Evolutionary conservation across 2,113 vertebrate species (phyloP).

Genomic region (Argyrosomus japonicus): DNA sequence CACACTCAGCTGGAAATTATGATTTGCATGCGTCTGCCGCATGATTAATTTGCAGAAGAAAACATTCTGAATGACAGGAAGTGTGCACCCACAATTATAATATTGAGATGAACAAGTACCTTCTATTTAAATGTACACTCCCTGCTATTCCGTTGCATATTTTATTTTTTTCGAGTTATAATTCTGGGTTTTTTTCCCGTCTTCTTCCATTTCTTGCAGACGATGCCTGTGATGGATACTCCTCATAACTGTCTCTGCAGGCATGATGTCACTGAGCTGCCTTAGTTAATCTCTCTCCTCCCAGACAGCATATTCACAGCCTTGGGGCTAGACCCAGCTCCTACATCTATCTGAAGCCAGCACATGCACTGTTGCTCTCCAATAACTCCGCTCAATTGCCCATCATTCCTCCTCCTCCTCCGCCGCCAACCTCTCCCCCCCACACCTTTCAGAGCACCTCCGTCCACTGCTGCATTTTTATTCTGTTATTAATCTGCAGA

Average conservation of each 20-base stretch:
- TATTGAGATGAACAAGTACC: constrained; percentile 23
- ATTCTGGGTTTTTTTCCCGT: constrained; percentile 18
- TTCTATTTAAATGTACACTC: constrained; percentile 28
- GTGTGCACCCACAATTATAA: constrained; percentile 21
- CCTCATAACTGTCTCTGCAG: constrained; percentile 73
- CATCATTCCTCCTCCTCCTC: constrained; percentile 62
- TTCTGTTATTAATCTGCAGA: constrained; percentile 77
- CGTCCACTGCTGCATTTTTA: constrained; percentile 65
- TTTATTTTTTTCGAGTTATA: constrained; percentile 57
- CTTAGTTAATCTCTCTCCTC: constrained; percentile 77
- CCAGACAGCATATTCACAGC: constrained; percentile 77
- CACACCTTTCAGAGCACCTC: constrained; percentile 59
- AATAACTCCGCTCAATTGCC: constrained; percentile 79
- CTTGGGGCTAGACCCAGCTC: constrained; percentile 69
- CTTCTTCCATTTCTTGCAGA: constrained; percentile 46
- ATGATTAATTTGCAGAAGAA: neutral
- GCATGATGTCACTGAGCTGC: constrained; percentile 75
- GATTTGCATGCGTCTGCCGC: constrained; percentile 19
- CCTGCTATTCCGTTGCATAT: constrained; percentile 31
- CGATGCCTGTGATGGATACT: constrained; percentile 67
- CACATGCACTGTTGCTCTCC: constrained; percentile 79
- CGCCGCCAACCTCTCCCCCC: constrained; percentile 27
- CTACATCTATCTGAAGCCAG: constrained; percentile 73
- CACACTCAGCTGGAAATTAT: neutral
- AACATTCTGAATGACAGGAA: constrained; percentile 13